Conservation (phyloP, 2,888 invertebrate species). For the Dexiosoma caninum region DNA sequence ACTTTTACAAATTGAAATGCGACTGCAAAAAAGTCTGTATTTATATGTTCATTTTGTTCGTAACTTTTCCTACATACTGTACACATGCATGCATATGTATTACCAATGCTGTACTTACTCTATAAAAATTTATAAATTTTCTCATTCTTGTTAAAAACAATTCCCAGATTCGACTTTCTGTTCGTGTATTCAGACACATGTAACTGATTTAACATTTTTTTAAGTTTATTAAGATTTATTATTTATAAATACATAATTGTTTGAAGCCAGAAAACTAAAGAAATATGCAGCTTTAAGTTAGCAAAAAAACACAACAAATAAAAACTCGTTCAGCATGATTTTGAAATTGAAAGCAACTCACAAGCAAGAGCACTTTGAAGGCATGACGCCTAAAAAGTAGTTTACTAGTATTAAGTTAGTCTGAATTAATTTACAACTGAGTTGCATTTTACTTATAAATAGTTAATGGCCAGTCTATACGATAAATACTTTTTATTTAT, state of each 20-base stretch:
- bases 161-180: constrained; percentile 17
- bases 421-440: constrained; percentile 2
- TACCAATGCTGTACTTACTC: not conserved
- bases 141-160: constrained; percentile 37
- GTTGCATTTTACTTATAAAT: not conserved
- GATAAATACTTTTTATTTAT: not conserved
- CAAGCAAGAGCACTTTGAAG: not conserved
- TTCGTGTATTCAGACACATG: constrained; percentile 10
- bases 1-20: too few relatives aligned
- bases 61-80: constrained; percentile 15
- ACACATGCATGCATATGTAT: too few relatives aligned
- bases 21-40: too few relatives aligned
- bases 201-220: constrained; percentile 14
- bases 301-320: not conserved
- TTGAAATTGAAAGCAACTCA: constrained; percentile 46
- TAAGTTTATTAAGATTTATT: constrained; percentile 28
- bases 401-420: not conserved
- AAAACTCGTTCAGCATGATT: constrained; percentile 45
- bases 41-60: not conserved
- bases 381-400: constrained; percentile 21
- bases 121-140: not conserved
- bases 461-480: not conserved
- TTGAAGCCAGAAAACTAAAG: constrained; percentile 2
- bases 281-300: not conserved
- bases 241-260: constrained; percentile 37